Percentiles rank a stretch among this genome's conserved stretches.
phyloP scores from a whole-genome alignment of 1,140 invertebrate species.

The Conus ventricosus region DNA sequence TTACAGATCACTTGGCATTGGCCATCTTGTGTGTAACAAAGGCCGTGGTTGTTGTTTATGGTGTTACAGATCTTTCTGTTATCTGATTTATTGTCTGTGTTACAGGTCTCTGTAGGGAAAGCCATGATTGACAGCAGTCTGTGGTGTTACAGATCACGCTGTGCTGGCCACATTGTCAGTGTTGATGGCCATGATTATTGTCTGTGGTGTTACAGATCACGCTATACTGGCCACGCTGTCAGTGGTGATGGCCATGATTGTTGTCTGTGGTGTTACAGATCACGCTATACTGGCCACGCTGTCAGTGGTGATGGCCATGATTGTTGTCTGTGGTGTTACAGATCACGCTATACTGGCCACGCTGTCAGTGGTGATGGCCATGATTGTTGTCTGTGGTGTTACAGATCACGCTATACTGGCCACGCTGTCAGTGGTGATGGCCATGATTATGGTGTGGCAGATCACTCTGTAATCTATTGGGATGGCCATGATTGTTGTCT shows the following conservation, averaged over 20 bases:
- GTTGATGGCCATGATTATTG: too few relatives aligned
- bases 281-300: background rate
- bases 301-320: slow-evolving; percentile 23
- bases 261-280: too few relatives aligned
- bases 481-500: slow-evolving; percentile 4
- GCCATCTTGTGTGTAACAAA: background rate
- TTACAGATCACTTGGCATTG: background rate
- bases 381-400: too few relatives aligned
- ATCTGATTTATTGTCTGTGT: too few relatives aligned
- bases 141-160: too few relatives aligned
- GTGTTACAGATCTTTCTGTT: background rate
- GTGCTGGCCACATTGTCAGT: too few relatives aligned
- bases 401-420: background rate
- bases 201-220: background rate
- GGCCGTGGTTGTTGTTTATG: background rate
- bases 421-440: slow-evolving; percentile 14
- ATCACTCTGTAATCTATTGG: too few relatives aligned
- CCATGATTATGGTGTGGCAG: slow-evolving; percentile 22
- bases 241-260: background rate
- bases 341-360: background rate
- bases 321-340: too few relatives aligned
- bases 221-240: too few relatives aligned
- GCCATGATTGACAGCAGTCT: too few relatives aligned
- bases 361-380: slow-evolving; percentile 18
- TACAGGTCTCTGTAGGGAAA: too few relatives aligned